These are phyloP conservation scores for Cyclophora albipunctata DNA, from an alignment of 2,888 invertebrate genomes.

Conservation along the genomic window DNA sequence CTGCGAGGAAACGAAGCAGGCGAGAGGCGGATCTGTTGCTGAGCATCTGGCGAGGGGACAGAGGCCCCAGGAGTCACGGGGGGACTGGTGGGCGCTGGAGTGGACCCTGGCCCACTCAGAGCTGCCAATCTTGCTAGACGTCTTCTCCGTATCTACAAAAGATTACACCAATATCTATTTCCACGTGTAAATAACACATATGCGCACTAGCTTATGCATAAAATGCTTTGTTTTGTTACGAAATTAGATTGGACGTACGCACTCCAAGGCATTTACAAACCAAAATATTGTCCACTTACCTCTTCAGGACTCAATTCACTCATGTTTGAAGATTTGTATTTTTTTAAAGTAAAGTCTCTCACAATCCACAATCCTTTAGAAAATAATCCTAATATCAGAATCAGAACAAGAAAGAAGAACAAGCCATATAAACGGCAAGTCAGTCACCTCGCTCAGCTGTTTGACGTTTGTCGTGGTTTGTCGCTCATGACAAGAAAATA, in stretches of 20 bases:
- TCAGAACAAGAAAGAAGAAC: constrained; percentile 51
- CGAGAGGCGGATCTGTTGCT: constrained; percentile 30
- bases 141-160: constrained; percentile 82
- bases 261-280: constrained; percentile 49
- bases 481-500: constrained; percentile 67
- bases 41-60: constrained; percentile 42
- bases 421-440: constrained; percentile 67
- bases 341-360: constrained; percentile 31
- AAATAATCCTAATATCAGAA: constrained; percentile 37
- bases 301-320: constrained; percentile 93
- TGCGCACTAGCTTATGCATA: constrained; percentile 44
- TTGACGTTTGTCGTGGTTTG: constrained; percentile 67
- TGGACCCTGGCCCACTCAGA: constrained; percentile 69
- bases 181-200: constrained; percentile 44
- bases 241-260: constrained; percentile 71
- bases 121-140: constrained; percentile 83
- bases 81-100: constrained; percentile 63
- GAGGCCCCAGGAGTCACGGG: constrained; percentile 65
- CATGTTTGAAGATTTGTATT: constrained; percentile 68
- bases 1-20: constrained; percentile 39
- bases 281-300: constrained; percentile 76
- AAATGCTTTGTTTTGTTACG: constrained; percentile 74
- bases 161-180: constrained; percentile 33
- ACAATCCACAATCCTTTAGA: constrained; percentile 40
- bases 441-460: constrained; percentile 73